phyloP scores from a whole-genome alignment of 2,888 invertebrate species.

The Brenthis hecate region DNA sequence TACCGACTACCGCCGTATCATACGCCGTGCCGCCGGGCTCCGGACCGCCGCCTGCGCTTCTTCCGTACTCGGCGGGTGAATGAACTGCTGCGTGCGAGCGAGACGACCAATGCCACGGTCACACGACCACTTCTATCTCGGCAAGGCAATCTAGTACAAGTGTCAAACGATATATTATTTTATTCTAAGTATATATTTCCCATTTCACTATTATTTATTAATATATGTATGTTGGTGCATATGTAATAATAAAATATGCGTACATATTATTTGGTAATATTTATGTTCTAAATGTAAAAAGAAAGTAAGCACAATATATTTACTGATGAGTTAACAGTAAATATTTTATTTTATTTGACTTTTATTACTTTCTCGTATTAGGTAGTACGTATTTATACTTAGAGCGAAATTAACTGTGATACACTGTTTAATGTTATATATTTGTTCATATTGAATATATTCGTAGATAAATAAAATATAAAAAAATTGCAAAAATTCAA shows the following conservation, averaged over 20 bases:
- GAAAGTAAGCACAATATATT: conserved; percentile 13
- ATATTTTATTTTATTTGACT: conserved; percentile 1
- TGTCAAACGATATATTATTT: conserved; percentile 47
- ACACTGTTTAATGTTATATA: no score
- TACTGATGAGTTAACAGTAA: conserved; percentile 1
- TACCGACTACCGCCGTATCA: conserved; percentile 49
- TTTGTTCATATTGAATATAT: no score
- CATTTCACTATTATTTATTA: conserved; percentile 34
- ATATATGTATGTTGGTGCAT: background rate
- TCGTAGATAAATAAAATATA: no score
- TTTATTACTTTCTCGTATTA: background rate
- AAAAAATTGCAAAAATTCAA: no score
- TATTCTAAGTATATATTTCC: conserved; percentile 40
- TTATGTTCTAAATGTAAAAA: no score
- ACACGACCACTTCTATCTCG: conserved; percentile 66
- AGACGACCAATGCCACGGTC: conserved; percentile 78
- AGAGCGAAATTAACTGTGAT: no score
- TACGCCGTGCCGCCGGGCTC: conserved; percentile 51
- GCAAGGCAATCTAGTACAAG: conserved; percentile 69
- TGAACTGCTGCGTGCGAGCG: conserved; percentile 73
- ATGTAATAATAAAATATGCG: background rate
- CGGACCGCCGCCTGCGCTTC: conserved; percentile 73
- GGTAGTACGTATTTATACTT: background rate
- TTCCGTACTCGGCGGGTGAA: conserved; percentile 80
- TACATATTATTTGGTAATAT: no score